Evolutionary conservation across 2,888 invertebrate genomes (phyloP).

Genomic region (Lampropteryx suffumata): DNA sequence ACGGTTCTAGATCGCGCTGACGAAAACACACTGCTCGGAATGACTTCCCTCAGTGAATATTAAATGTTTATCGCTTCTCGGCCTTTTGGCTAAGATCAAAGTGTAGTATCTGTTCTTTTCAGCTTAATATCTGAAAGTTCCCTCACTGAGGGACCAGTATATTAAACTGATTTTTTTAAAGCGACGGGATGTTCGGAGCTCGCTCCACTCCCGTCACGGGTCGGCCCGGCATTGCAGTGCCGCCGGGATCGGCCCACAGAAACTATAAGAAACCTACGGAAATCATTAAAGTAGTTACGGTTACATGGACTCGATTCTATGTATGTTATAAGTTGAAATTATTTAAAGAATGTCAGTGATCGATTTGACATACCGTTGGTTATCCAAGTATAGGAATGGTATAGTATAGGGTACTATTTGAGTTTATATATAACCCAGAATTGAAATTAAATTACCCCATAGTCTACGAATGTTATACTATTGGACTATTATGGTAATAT

Average conservation of each 20-base stretch:
- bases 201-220: constrained; percentile 21
- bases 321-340: no score
- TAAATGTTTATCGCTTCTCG: constrained; percentile 10
- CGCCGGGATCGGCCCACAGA: constrained; percentile 20
- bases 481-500: no score
- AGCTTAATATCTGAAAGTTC: constrained; percentile 22
- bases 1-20: constrained; percentile 13
- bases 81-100: constrained; percentile 22
- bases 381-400: no score
- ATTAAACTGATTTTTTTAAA: constrained; percentile 20
- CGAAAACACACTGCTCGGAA: constrained; percentile 10
- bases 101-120: constrained; percentile 22
- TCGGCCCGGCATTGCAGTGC: constrained; percentile 22
- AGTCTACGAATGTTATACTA: no score
- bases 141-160: constrained; percentile 21
- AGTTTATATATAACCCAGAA: no score
- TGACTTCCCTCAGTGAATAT: background rate
- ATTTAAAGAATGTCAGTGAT: no score
- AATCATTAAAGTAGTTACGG: no score
- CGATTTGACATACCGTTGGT: no score
- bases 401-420: no score
- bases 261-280: background rate
- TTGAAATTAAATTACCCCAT: no score
- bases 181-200: constrained; percentile 19
- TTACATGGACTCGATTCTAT: no score